Conservation (phyloP, 2,888 invertebrate species). For the Ptychoptera contaminata region DNA sequence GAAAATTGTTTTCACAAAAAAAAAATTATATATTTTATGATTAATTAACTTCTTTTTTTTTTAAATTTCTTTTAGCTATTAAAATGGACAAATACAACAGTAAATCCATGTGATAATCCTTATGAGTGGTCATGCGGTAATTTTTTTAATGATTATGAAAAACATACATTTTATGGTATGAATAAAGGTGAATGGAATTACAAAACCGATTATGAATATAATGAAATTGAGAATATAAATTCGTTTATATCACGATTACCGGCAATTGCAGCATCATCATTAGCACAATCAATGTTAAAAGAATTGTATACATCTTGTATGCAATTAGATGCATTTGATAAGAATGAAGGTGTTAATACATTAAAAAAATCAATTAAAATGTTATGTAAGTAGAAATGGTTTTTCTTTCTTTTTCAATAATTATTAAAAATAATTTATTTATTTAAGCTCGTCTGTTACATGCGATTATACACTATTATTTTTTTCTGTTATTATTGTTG, state of each 20-base stretch:
- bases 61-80: slow-evolving; percentile 15
- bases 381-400: too few species aligned
- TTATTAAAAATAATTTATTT: too few species aligned
- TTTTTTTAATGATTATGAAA: slow-evolving; percentile 24
- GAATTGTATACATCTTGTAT: slow-evolving; percentile 26
- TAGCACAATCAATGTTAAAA: slow-evolving; percentile 26
- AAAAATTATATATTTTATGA: too few species aligned
- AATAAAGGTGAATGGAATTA: slow-evolving; percentile 29
- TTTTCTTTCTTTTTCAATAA: too few species aligned
- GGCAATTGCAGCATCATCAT: slow-evolving; percentile 19
- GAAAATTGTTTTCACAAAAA: too few species aligned
- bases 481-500: too few species aligned
- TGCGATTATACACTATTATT: too few species aligned
- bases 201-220: slow-evolving; percentile 27
- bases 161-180: slow-evolving; percentile 24
- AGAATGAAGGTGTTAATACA: slow-evolving; percentile 10
- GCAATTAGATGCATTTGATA: slow-evolving; percentile 25
- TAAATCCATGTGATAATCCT: slow-evolving; percentile 25
- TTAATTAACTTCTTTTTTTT: slow-evolving; percentile 1
- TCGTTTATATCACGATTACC: slow-evolving; percentile 27
- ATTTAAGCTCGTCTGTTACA: too few species aligned
- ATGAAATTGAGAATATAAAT: slow-evolving; percentile 24
- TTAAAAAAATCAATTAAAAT: too few species aligned
- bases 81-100: slow-evolving; percentile 26
- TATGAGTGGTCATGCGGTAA: slow-evolving; percentile 30